Evolutionary conservation across 2,797 vertebrate species (phyloP).

Genomic region (Takifugu rubripes): DNA sequence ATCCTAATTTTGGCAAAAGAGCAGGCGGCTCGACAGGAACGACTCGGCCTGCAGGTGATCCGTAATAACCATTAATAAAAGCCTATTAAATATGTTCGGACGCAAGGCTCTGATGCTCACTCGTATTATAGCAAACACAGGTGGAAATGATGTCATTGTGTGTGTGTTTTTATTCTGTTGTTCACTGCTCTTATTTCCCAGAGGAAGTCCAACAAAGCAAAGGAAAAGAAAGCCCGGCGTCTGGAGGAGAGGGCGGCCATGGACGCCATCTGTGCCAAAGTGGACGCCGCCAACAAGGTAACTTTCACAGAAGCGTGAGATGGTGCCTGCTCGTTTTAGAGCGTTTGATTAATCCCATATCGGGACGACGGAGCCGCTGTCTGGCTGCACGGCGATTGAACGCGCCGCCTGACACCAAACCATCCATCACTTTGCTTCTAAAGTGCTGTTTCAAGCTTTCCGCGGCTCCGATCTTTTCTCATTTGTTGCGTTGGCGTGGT

Average conservation of each 20-base stretch:
- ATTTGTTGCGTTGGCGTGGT: background rate
- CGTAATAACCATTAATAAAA: too few relatives aligned
- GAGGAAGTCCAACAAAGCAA: conserved; percentile 91
- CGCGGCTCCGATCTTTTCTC: background rate
- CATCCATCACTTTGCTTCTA: too few relatives aligned
- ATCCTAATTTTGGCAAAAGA: too few relatives aligned
- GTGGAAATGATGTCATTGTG: background rate
- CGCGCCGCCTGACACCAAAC: too few relatives aligned
- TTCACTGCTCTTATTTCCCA: conserved; percentile 40
- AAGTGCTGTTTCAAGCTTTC: conserved; percentile 3
- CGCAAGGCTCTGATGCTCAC: too few relatives aligned
- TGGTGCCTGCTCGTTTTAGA: background rate
- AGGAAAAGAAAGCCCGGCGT: conserved; percentile 92
- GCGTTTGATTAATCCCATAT: background rate
- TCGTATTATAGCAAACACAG: too few relatives aligned
- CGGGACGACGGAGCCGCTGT: too few relatives aligned
- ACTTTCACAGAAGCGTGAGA: background rate
- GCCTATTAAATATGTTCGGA: too few relatives aligned
- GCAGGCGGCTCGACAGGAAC: too few relatives aligned
- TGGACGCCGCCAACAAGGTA: conserved; percentile 93
- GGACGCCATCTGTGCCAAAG: conserved; percentile 91
- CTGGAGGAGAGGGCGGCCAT: conserved; percentile 90
- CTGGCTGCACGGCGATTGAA: too few relatives aligned
- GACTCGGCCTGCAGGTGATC: too few relatives aligned
- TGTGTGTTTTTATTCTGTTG: background rate